These are phyloP conservation scores for Bergia puertoricense DNA, from an alignment of 92 coral and sea anemone genomes.

Conservation along the genomic window DNA sequence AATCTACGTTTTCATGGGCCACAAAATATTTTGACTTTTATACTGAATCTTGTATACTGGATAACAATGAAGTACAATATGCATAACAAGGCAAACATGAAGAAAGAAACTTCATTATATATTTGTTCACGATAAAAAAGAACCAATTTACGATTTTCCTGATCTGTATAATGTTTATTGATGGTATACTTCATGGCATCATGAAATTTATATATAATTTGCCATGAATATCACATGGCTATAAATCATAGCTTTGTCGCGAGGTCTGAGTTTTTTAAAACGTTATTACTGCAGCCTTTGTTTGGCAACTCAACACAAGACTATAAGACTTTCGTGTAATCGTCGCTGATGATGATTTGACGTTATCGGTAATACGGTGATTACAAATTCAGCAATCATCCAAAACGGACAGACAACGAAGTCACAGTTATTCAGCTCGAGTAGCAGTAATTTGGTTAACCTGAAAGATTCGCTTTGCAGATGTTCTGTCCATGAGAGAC, in stretches of 20 bases:
- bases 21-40: no score
- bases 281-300: neutral
- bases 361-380: neutral
- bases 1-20: neutral
- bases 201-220: neutral
- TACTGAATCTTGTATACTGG: neutral
- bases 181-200: neutral
- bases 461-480: neutral
- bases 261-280: neutral
- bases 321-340: no score
- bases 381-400: neutral
- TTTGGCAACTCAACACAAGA: neutral
- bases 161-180: no score
- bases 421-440: neutral
- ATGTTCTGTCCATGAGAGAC: neutral
- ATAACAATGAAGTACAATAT: neutral
- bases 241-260: no score
- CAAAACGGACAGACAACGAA: neutral
- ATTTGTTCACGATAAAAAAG: neutral
- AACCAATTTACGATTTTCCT: neutral
- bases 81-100: neutral
- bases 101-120: neutral
- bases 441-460: neutral
- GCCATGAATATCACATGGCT: neutral
- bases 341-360: neutral